A percentile compares a stretch with the other conserved stretches of the same genome.
These are phyloP conservation scores for Scotopteryx bipunctaria DNA, from an alignment of 2,888 invertebrate species.

Conservation along the genomic window DNA sequence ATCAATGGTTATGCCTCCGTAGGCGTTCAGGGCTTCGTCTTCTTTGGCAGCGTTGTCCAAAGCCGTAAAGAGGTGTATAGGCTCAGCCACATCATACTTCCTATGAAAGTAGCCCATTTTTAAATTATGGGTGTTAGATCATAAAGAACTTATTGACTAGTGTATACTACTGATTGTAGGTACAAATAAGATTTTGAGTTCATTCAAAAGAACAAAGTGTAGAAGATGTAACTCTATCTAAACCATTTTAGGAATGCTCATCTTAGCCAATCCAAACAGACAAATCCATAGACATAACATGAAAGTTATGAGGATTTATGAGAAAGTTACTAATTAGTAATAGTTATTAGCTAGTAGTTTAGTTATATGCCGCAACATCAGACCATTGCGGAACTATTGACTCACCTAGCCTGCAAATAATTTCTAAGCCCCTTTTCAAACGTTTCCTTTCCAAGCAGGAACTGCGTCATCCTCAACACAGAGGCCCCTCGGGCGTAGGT, in stretches of 20 bases:
- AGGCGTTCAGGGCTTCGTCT: conserved; percentile 54
- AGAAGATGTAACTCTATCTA: no score
- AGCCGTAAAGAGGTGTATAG: conserved; percentile 76
- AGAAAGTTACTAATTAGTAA: no score
- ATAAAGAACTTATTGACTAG: no score
- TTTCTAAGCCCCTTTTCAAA: conserved; percentile 79
- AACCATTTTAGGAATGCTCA: no score
- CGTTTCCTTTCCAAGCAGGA: conserved; percentile 79
- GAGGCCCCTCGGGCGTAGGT: conserved; percentile 87
- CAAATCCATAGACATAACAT: no score
- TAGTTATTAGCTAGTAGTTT: no score
- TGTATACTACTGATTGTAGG: no score
- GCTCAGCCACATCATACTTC: conserved; percentile 69
- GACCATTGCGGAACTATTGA: not conserved
- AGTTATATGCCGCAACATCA: not conserved
- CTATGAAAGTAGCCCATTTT: conserved; percentile 50
- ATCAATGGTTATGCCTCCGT: conserved; percentile 59
- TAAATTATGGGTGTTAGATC: no score
- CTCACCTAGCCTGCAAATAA: conserved; percentile 77
- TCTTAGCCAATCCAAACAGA: no score
- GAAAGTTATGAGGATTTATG: no score
- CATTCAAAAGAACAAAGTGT: no score
- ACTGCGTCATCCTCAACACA: conserved; percentile 87
- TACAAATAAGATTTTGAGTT: no score
- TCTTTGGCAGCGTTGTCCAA: conserved; percentile 65